Evolutionary conservation across 2,113 vertebrate species (phyloP).

Genomic region (Campylomormyrus tamandua): DNA sequence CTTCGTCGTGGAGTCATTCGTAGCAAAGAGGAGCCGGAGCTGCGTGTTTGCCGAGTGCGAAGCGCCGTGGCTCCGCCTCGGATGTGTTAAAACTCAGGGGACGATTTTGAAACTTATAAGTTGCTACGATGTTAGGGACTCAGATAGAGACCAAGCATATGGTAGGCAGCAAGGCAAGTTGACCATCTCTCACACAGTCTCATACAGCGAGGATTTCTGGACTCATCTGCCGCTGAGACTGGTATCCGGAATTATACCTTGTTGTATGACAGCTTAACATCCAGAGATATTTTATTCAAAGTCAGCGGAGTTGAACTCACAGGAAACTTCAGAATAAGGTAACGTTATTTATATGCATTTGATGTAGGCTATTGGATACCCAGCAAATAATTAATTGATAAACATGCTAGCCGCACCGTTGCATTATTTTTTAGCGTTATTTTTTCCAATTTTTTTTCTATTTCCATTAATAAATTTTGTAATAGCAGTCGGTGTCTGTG

Average conservation of each 20-base stretch:
- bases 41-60: neutral
- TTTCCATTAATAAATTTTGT: neutral
- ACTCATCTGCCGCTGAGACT: neutral
- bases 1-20: neutral
- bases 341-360: neutral
- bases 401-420: neutral
- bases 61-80: slow-evolving; percentile 10
- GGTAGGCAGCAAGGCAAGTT: neutral
- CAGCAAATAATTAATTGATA: neutral
- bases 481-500: neutral
- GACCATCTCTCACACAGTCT: neutral
- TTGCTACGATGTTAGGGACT: neutral
- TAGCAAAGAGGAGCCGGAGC: neutral
- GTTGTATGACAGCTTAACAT: neutral
- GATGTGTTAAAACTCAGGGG: neutral
- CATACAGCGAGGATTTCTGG: neutral
- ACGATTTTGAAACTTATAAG: neutral
- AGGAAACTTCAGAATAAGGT: neutral
- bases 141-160: neutral
- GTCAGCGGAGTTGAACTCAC: neutral
- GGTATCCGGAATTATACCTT: neutral
- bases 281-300: neutral
- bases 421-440: neutral
- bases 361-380: neutral
- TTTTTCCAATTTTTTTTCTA: neutral